Conservation (phyloP, 2,797 vertebrate species). For the Darevskia mixta region DNA sequence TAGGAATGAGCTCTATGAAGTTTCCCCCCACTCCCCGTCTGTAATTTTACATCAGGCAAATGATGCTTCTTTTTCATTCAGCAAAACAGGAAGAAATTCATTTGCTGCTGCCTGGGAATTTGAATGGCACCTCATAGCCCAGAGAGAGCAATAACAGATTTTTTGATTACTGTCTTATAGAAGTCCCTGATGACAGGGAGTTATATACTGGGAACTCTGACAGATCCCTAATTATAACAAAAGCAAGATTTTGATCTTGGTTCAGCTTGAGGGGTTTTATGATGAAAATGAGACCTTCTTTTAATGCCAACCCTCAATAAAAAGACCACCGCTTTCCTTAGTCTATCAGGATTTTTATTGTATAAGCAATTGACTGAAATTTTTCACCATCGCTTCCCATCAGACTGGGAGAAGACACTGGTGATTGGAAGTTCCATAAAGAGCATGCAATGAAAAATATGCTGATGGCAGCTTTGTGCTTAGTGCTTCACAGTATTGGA, state of each 20-base stretch:
- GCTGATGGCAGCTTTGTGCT: conserved; percentile 7
- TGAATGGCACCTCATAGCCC: conserved; percentile 16
- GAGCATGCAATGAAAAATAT: conserved; percentile 54
- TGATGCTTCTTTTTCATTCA: neutral
- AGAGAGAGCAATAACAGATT: conserved; percentile 21
- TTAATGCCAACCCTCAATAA: conserved; percentile 37
- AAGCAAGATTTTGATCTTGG: conserved; percentile 48
- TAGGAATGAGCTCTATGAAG: neutral
- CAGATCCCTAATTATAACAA: conserved; percentile 40
- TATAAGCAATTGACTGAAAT: conserved; percentile 29
- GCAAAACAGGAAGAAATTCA: neutral
- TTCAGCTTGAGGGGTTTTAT: conserved; percentile 54
- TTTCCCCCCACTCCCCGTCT: neutral
- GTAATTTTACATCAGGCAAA: neutral
- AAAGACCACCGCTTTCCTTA: conserved; percentile 31
- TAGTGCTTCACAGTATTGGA: conserved; percentile 12
- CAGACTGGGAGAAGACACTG: conserved; percentile 18
- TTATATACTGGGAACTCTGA: conserved; percentile 34
- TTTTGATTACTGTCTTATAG: conserved; percentile 11
- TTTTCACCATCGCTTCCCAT: conserved; percentile 26
- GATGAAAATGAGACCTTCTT: conserved; percentile 33
- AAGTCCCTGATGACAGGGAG: neutral
- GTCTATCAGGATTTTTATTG: conserved; percentile 40
- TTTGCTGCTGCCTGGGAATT: conserved; percentile 21
- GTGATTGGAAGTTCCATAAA: conserved; percentile 12